Evolutionary conservation across 2,113 vertebrate genomes (phyloP).

Genomic region (Orthonyx spaldingii): DNA sequence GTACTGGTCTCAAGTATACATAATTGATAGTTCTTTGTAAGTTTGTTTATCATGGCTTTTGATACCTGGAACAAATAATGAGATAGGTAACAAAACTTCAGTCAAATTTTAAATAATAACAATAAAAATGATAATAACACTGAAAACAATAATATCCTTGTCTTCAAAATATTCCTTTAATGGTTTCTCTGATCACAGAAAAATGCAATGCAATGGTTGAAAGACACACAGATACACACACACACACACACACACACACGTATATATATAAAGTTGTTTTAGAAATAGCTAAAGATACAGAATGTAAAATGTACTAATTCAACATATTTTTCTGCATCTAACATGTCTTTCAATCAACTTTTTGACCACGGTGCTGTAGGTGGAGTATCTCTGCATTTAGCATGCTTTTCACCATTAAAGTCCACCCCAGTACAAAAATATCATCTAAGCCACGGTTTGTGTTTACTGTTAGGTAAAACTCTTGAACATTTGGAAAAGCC

Average conservation of each 20-base stretch:
- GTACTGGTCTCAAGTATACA: not conserved
- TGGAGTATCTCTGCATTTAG: constrained; percentile 60
- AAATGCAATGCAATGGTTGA: not conserved
- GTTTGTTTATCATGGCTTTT: not conserved
- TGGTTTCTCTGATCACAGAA: not conserved
- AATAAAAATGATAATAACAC: not conserved
- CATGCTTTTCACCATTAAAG: constrained; percentile 62
- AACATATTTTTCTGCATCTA: constrained; percentile 46
- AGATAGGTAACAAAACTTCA: not conserved
- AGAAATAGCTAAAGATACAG: constrained; percentile 18
- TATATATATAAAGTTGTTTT: not conserved
- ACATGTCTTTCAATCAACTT: constrained; percentile 63
- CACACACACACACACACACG: too few relatives aligned
- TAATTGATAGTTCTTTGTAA: not conserved
- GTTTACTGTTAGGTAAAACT: constrained; percentile 53
- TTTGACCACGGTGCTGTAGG: constrained; percentile 58
- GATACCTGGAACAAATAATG: not conserved
- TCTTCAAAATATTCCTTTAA: not conserved
- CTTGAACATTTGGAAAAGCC: constrained; percentile 44
- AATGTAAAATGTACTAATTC: constrained; percentile 23
- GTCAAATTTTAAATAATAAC: not conserved
- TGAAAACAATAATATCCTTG: not conserved
- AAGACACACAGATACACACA: not conserved
- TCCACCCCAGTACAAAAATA: constrained; percentile 54
- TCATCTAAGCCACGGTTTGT: constrained; percentile 55